Percentiles rank a stretch among this genome's conserved stretches.
Conservation (phyloP, 2,113 vertebrate species). For the Cavia aperea region DNA sequence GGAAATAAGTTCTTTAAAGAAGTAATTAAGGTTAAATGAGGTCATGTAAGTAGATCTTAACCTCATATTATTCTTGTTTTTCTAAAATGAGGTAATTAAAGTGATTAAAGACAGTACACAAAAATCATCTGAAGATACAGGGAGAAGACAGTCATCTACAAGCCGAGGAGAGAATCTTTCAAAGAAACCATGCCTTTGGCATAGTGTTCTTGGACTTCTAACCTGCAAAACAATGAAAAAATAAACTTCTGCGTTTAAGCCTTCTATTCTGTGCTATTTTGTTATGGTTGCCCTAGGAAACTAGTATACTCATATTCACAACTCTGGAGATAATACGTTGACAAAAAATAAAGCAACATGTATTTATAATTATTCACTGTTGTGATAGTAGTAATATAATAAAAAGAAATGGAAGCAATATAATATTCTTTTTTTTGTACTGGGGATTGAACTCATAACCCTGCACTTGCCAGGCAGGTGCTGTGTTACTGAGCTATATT, state of each 20-base stretch:
- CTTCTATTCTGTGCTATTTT: neutral
- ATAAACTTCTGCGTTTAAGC: neutral
- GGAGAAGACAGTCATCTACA: neutral
- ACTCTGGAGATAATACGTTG: neutral
- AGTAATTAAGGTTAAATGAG: neutral
- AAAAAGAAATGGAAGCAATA: neutral
- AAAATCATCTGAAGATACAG: neutral
- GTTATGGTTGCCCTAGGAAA: neutral
- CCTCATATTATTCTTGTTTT: neutral
- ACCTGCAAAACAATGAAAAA: neutral
- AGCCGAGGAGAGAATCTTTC: neutral
- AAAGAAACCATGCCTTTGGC: neutral
- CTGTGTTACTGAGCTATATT: no score
- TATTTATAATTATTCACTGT: conserved; percentile 16
- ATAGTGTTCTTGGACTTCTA: neutral
- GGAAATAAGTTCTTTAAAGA: neutral
- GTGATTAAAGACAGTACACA: neutral
- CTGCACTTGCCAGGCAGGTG: no score
- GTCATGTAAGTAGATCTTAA: neutral
- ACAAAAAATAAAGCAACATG: neutral
- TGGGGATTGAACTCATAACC: no score
- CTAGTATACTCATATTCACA: neutral
- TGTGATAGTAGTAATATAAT: neutral
- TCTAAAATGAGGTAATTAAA: neutral
- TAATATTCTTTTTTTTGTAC: no score